A percentile compares a stretch with the other conserved stretches of the same genome.
Evolutionary conservation across 2,888 invertebrate species (phyloP).

Genomic region (Megalurothrips usitatus): DNA sequence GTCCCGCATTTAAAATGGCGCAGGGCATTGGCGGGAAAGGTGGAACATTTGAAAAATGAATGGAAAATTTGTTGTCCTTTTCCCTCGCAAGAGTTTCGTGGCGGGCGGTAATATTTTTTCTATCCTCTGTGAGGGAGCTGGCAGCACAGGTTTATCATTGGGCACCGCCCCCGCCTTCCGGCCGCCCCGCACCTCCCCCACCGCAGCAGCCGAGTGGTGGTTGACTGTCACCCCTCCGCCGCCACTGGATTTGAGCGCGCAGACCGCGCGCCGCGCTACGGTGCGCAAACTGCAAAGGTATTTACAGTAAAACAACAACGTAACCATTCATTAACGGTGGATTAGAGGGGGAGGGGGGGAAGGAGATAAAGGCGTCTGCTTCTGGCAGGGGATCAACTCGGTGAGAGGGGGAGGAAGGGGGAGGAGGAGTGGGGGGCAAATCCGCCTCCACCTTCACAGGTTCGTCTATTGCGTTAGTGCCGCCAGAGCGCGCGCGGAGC

Average conservation of each 20-base stretch:
- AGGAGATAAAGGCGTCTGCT: background rate
- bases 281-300: conserved; percentile 22
- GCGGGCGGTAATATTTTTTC: too few relatives aligned
- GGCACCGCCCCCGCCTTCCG: too few relatives aligned
- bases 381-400: background rate
- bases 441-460: background rate
- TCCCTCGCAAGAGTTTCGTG: too few relatives aligned
- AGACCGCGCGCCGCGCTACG: background rate
- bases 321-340: conserved; percentile 16
- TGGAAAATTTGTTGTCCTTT: too few relatives aligned
- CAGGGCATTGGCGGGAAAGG: too few relatives aligned
- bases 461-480: conserved; percentile 19
- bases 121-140: too few relatives aligned
- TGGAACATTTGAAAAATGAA: too few relatives aligned
- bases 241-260: background rate
- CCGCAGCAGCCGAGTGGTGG: background rate
- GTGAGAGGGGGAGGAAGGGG: background rate
- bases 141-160: too few relatives aligned
- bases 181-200: background rate
- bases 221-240: background rate
- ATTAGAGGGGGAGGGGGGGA: background rate
- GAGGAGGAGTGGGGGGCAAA: background rate
- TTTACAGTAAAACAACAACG: conserved; percentile 11
- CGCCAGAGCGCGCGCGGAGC: background rate
- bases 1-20: too few relatives aligned